phyloP scores from a whole-genome alignment of 2,888 invertebrate genomes.

The Melipona bicolor region DNA sequence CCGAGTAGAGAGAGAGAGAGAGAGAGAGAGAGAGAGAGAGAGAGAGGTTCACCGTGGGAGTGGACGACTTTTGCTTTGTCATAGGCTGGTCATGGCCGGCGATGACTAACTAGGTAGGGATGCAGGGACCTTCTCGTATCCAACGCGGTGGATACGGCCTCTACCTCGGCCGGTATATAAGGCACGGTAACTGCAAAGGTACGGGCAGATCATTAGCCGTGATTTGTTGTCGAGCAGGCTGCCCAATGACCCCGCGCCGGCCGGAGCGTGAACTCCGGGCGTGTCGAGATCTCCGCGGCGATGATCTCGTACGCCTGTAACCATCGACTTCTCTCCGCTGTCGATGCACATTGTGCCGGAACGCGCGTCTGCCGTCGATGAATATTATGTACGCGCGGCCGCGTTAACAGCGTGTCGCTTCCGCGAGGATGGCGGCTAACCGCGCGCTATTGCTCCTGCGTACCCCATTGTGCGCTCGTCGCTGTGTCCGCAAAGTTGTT shows the following conservation, averaged over 20 bases:
- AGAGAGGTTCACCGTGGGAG: conserved; percentile 50
- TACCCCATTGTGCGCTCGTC: background rate
- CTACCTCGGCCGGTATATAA: conserved; percentile 63
- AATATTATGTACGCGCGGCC: conserved; percentile 42
- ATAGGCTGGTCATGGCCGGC: conserved; percentile 49
- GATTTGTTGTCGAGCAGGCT: conserved; percentile 84
- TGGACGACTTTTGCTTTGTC: conserved; percentile 69
- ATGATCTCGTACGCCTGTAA: conserved; percentile 74
- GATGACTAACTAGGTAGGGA: conserved; percentile 55
- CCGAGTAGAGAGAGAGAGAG: background rate
- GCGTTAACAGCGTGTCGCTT: conserved; percentile 54
- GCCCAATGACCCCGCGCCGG: conserved; percentile 83
- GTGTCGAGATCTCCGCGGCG: conserved; percentile 74
- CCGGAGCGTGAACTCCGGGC: conserved; percentile 78
- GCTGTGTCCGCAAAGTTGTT: too few species aligned
- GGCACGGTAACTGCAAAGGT: conserved; percentile 78
- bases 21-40: too few species aligned
- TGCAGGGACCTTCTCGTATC: conserved; percentile 40
- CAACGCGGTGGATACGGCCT: conserved; percentile 47
- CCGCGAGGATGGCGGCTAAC: conserved; percentile 25
- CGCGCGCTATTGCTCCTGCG: background rate
- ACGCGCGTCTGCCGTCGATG: conserved; percentile 37
- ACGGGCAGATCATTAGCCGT: conserved; percentile 84
- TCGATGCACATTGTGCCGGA: conserved; percentile 53
- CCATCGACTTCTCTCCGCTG: conserved; percentile 66